A percentile compares a stretch with the other conserved stretches of the same genome.
These are phyloP conservation scores for Indicator indicator DNA, from an alignment of 2,113 vertebrate genomes.

Conservation along the genomic window DNA sequence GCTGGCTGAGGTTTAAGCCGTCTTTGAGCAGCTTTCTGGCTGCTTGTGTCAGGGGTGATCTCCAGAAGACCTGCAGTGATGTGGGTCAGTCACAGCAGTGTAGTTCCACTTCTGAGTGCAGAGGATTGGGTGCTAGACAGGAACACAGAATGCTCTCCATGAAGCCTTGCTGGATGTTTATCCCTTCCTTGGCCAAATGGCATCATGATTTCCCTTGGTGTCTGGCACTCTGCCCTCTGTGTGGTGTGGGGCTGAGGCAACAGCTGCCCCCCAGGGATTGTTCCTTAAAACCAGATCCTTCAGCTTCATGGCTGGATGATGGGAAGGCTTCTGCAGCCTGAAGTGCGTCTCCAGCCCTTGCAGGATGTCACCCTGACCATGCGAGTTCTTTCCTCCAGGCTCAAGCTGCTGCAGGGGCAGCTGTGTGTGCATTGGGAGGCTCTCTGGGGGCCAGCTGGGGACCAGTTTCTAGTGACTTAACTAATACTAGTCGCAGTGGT, in stretches of 20 bases:
- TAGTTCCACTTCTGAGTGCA: neutral
- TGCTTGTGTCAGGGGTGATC: neutral
- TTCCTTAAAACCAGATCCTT: neutral
- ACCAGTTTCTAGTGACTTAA: neutral
- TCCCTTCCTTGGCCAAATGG: neutral
- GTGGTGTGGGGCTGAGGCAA: neutral
- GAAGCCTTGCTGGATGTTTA: neutral
- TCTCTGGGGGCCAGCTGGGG: neutral
- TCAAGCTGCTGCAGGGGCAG: neutral
- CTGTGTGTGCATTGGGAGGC: neutral
- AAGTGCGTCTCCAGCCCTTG: neutral
- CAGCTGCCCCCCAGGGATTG: rapidly evolving
- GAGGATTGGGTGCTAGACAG: neutral
- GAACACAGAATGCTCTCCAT: neutral
- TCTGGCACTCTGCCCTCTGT: neutral
- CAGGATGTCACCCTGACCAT: rapidly evolving
- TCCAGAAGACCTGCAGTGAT: neutral
- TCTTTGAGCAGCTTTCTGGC: neutral
- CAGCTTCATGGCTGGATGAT: neutral
- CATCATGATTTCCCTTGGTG: neutral
- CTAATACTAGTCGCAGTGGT: neutral
- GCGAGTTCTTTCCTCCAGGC: neutral
- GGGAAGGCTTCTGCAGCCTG: neutral
- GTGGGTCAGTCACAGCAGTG: neutral
- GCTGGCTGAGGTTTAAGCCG: neutral